phyloP scores from a whole-genome alignment of 64 coral and sea anemone genomes.

The Anthopleura sola region DNA sequence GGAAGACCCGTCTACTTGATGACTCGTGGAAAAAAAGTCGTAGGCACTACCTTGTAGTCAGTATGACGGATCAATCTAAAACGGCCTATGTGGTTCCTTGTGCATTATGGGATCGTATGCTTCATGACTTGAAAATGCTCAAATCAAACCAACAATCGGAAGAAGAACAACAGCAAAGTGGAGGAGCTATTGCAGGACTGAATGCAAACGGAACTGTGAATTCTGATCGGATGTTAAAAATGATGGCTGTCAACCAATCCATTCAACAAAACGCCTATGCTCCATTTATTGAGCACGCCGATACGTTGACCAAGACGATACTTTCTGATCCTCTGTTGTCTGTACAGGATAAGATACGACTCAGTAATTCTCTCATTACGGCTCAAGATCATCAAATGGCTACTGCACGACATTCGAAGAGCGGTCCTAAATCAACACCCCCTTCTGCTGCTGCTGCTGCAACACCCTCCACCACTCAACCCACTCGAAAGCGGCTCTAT shows the following conservation, averaged over 20 bases:
- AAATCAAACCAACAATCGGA: background rate
- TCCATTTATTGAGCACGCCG: background rate
- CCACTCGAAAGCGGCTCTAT: background rate
- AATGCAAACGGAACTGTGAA: background rate
- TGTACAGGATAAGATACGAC: background rate
- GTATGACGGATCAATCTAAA: background rate
- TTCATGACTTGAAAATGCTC: slow-evolving; percentile 1
- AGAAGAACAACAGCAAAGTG: background rate
- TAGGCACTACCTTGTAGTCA: background rate
- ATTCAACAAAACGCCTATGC: slow-evolving; percentile 1
- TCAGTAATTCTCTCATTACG: slow-evolving; percentile 9
- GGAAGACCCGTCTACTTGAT: background rate
- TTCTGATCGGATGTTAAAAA: slow-evolving; percentile 5
- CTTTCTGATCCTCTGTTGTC: slow-evolving; percentile 4
- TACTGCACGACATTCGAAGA: background rate
- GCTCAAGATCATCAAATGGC: slow-evolving; percentile 1
- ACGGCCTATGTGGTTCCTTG: slow-evolving; percentile 9
- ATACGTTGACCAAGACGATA: background rate
- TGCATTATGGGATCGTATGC: slow-evolving; percentile 6
- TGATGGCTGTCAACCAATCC: background rate
- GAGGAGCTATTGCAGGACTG: slow-evolving; percentile 1
- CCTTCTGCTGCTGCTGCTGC: background rate
- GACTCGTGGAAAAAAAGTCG: background rate
- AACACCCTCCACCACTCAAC: background rate
- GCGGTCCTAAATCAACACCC: background rate